Percentiles rank a stretch among this genome's conserved stretches.
Evolutionary conservation across 2,888 invertebrate species (phyloP).

Genomic region (Plebejus anna): DNA sequence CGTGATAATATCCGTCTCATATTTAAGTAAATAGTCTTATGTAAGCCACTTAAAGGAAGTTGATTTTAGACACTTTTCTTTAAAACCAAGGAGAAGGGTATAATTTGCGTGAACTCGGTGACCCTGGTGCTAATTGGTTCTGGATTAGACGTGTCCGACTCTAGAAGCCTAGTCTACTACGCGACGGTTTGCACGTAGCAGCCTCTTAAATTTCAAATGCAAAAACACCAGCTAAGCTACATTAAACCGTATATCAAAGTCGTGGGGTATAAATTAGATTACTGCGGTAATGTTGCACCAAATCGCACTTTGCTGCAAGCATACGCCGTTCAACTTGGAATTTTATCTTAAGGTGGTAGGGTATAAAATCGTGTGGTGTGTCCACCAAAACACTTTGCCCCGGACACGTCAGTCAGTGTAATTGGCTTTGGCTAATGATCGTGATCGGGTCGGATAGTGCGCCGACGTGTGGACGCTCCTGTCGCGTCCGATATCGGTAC

Average conservation of each 20-base stretch:
- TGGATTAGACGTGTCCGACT: neutral
- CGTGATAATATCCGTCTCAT: too few species aligned
- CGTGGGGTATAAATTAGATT: slow-evolving; percentile 19
- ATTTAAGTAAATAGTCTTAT: too few species aligned
- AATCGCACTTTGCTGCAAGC: slow-evolving; percentile 48
- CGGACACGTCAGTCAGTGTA: slow-evolving; percentile 74
- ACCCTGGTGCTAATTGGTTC: slow-evolving; percentile 7
- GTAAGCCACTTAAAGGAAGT: too few species aligned
- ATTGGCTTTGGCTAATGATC: slow-evolving; percentile 68
- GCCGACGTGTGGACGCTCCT: slow-evolving; percentile 19
- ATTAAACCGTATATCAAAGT: neutral
- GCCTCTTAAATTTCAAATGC: slow-evolving; percentile 1
- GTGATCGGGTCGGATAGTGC: slow-evolving; percentile 44
- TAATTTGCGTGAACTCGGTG: neutral
- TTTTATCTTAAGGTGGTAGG: neutral
- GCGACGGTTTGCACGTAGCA: slow-evolving; percentile 1
- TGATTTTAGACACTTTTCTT: neutral
- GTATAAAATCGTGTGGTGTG: neutral
- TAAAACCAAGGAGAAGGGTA: neutral
- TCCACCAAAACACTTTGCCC: slow-evolving; percentile 54
- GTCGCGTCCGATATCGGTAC: neutral
- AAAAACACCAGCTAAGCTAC: neutral
- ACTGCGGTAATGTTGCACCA: slow-evolving; percentile 31
- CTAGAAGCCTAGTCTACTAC: neutral
- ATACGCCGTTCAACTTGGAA: neutral